These are phyloP conservation scores for Pluvialis apricaria DNA, from an alignment of 2,113 vertebrate genomes.

Conservation along the genomic window DNA sequence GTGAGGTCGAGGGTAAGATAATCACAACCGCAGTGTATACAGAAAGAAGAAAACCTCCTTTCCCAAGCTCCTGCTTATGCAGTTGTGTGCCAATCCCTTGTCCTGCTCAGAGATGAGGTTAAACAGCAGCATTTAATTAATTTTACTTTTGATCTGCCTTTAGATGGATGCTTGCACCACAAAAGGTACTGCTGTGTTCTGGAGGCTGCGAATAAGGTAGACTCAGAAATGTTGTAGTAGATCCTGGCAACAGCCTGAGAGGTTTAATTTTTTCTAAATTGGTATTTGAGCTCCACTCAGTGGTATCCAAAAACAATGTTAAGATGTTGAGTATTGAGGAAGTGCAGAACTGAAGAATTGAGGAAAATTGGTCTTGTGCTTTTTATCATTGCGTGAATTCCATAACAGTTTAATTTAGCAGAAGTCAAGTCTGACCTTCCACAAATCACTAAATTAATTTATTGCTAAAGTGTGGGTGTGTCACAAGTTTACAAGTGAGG, in stretches of 20 bases:
- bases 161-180: neutral
- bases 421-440: neutral
- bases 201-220: neutral
- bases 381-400: neutral
- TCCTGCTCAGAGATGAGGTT: neutral
- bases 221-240: neutral
- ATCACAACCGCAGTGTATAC: neutral
- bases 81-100: neutral
- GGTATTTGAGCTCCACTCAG: slow-evolving; percentile 62
- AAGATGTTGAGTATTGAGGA: neutral
- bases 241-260: neutral
- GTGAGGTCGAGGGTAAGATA: neutral
- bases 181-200: neutral
- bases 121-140: neutral
- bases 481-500: neutral
- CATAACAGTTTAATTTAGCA: neutral
- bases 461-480: neutral
- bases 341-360: neutral
- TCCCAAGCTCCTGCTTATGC: neutral
- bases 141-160: neutral
- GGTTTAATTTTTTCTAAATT: neutral
- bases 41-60: neutral
- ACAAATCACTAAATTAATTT: neutral
- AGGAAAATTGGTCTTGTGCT: neutral
- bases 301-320: slow-evolving; percentile 7